Conservation (phyloP, 2,888 invertebrate genomes). For the Teleiodes luculella region DNA sequence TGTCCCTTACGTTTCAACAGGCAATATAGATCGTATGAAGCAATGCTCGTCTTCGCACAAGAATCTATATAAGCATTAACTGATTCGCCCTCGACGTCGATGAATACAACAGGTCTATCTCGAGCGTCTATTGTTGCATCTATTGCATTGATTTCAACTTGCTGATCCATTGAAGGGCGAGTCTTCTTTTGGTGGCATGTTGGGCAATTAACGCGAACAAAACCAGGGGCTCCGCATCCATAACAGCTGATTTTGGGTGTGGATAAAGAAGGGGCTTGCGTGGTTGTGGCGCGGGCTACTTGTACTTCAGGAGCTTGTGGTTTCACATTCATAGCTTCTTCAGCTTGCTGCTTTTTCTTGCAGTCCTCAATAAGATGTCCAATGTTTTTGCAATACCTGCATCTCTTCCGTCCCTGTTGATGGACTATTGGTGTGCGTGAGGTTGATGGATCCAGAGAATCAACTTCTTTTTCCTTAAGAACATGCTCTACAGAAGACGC, state of each 20-base stretch:
- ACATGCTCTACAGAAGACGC: neutral
- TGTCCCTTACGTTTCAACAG: constrained; percentile 8
- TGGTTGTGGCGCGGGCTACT: neutral
- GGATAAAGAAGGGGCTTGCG: constrained; percentile 14
- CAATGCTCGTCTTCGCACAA: constrained; percentile 21
- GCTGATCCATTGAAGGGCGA: neutral
- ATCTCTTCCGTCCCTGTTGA: no score
- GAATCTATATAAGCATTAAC: constrained; percentile 18
- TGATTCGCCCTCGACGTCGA: constrained; percentile 10
- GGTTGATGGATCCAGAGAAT: no score
- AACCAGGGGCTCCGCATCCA: constrained; percentile 21
- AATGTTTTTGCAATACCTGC: neutral
- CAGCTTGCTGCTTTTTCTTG: no score
- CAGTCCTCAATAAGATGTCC: neutral
- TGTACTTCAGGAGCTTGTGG: no score
- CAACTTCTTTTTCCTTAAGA: neutral
- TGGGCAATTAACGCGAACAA: constrained; percentile 17
- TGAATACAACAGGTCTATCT: constrained; percentile 15
- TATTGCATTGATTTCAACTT: constrained; percentile 18
- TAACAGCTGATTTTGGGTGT: constrained; percentile 17
- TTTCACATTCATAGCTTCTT: no score
- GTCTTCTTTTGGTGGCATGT: constrained; percentile 6
- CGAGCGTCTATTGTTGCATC: constrained; percentile 9
- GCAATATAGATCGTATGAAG: constrained; percentile 18
- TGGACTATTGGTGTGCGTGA: no score